Evolutionary conservation across 1,140 invertebrate genomes (phyloP).

Genomic region (Drosophila dunni): DNA sequence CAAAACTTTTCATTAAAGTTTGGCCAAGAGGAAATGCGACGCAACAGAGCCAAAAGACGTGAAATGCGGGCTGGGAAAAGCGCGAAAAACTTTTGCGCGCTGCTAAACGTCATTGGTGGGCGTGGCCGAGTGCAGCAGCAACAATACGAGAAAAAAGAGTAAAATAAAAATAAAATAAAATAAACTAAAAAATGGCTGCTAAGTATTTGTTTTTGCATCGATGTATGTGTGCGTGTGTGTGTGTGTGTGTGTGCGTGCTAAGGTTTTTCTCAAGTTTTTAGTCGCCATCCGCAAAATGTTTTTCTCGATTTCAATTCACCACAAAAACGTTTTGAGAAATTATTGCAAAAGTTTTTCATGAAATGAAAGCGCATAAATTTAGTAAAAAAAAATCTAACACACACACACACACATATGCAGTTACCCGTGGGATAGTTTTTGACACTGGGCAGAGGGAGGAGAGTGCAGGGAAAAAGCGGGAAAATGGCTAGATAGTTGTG

Average conservation of each 20-base stretch:
- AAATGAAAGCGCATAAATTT: conserved; percentile 84
- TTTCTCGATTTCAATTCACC: conserved; percentile 84
- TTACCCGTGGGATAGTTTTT: conserved; percentile 4
- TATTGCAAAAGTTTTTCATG: conserved; percentile 84
- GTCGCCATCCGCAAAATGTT: conserved; percentile 84
- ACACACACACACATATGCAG: conserved; percentile 17
- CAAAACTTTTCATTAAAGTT: conserved; percentile 84
- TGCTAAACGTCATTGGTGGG: conserved; percentile 77
- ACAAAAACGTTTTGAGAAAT: conserved; percentile 84
- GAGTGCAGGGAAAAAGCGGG: conserved; percentile 1
- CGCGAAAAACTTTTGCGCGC: conserved; percentile 73
- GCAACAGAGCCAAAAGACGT: conserved; percentile 50
- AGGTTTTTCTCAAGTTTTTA: conserved; percentile 83
- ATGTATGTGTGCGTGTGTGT: conserved; percentile 30
- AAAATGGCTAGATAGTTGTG: conserved; percentile 31
- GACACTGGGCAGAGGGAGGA: not conserved
- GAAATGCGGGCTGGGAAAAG: conserved; percentile 28
- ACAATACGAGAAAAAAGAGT: conserved; percentile 21
- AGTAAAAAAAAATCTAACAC: conserved; percentile 52
- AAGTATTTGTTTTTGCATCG: conserved; percentile 66
- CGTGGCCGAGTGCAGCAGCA: conserved; percentile 58
- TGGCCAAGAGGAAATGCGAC: conserved; percentile 42
- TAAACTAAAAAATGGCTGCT: conserved; percentile 33
- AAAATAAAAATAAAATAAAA: conserved; percentile 29
- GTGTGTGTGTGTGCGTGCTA: conserved; percentile 45